Conservation (phyloP, 2,888 invertebrate species). For the Oeneis ivallda region DNA sequence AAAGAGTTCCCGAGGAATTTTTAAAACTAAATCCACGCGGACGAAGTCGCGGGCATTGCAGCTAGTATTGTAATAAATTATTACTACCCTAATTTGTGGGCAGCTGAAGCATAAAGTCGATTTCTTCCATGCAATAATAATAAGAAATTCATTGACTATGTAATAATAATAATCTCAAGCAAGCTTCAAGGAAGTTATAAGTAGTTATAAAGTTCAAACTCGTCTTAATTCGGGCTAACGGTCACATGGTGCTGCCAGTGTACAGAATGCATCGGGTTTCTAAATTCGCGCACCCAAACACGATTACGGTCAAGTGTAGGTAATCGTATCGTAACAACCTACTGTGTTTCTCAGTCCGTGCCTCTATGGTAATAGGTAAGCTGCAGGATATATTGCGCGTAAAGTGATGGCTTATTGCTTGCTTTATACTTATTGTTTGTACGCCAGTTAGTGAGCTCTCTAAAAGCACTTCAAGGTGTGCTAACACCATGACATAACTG, state of each 20-base stretch:
- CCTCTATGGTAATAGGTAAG: background rate
- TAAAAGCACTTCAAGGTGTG: conserved; percentile 60
- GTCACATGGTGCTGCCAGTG: background rate
- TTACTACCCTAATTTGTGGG: no score
- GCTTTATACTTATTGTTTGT: conserved; percentile 17
- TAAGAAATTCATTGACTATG: no score
- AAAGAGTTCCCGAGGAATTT: no score
- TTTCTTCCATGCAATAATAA: no score
- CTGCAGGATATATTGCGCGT: background rate
- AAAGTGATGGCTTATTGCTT: conserved; percentile 11
- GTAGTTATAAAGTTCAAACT: no score
- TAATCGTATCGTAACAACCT: background rate
- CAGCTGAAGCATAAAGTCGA: no score
- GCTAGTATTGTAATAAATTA: no score
- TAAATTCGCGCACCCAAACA: background rate
- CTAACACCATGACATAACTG: conserved; percentile 63
- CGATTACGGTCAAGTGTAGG: background rate
- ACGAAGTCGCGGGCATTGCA: no score
- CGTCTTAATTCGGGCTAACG: no score
- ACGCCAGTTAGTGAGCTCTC: conserved; percentile 49
- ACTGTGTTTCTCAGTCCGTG: background rate
- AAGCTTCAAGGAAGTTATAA: no score
- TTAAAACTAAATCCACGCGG: no score
- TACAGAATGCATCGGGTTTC: background rate
- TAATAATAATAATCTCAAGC: no score